phyloP scores from a whole-genome alignment of 2,888 invertebrate species.

The Phortica magna region DNA sequence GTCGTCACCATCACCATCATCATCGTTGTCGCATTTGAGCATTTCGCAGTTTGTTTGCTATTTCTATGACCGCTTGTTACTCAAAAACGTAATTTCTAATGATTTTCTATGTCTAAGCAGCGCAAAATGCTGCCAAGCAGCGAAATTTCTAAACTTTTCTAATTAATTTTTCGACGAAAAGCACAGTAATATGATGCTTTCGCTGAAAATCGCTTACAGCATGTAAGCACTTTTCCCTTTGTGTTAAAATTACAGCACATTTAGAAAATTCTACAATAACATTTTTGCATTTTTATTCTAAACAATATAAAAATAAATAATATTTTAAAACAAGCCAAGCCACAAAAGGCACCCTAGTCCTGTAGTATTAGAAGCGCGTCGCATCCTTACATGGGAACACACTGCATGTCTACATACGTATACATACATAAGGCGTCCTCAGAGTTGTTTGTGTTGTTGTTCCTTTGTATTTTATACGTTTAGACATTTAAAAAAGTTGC shows the following conservation, averaged over 20 bases:
- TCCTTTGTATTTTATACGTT: background rate
- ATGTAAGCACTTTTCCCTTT: background rate
- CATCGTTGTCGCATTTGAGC: slow-evolving; percentile 26
- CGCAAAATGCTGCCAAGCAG: slow-evolving; percentile 39
- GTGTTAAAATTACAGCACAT: no score
- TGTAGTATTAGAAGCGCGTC: no score
- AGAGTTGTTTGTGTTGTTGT: no score
- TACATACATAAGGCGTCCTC: no score
- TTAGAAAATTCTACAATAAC: no score
- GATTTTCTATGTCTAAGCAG: slow-evolving; percentile 61
- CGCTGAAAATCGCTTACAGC: background rate
- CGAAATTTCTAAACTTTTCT: slow-evolving; percentile 17
- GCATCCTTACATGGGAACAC: no score
- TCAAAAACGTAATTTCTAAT: slow-evolving; percentile 60
- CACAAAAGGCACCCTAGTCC: no score
- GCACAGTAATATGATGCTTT: background rate
- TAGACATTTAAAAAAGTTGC: slow-evolving; percentile 61
- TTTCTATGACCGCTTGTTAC: slow-evolving; percentile 70
- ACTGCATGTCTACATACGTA: no score
- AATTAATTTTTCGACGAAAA: background rate
- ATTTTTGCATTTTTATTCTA: no score
- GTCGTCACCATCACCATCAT: slow-evolving; percentile 32
- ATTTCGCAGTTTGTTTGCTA: slow-evolving; percentile 55
- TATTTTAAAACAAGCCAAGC: background rate
- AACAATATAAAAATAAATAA: background rate